Conservation (phyloP, 2,113 vertebrate species). For the Grantiella picta region DNA sequence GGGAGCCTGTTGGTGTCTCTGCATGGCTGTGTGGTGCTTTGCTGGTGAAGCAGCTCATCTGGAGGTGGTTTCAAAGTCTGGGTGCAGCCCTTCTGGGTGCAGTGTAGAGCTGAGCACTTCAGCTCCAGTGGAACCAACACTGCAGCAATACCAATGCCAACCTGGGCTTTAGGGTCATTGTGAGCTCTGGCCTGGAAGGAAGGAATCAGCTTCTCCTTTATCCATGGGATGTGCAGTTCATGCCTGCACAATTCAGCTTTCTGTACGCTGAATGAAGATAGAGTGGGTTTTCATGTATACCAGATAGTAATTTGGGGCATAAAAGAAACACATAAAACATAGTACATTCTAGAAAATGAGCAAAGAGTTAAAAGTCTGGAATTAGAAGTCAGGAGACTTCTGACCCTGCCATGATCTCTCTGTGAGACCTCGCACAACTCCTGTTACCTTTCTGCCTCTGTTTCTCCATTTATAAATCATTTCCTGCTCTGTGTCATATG, state of each 20-base stretch:
- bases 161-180: not conserved
- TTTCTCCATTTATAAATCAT: conserved; percentile 31
- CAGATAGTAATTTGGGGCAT: not conserved
- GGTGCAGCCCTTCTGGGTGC: rapidly evolving
- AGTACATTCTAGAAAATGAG: not conserved
- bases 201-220: not conserved
- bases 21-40: not conserved
- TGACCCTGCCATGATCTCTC: not conserved
- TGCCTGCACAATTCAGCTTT: not conserved
- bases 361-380: not conserved
- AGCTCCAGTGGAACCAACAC: not conserved
- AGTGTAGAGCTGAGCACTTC: not conserved
- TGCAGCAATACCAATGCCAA: no score
- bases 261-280: not conserved
- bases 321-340: not conserved
- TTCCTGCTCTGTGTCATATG: not conserved
- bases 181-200: not conserved
- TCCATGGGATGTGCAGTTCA: not conserved
- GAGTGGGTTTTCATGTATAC: not conserved
- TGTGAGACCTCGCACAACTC: not conserved
- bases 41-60: not conserved
- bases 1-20: not conserved
- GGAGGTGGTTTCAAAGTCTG: not conserved
- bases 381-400: not conserved
- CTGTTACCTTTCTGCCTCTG: conserved; percentile 2